These are phyloP conservation scores for Drosophila parabipectinata DNA, from an alignment of 1,140 invertebrate genomes.

Conservation along the genomic window DNA sequence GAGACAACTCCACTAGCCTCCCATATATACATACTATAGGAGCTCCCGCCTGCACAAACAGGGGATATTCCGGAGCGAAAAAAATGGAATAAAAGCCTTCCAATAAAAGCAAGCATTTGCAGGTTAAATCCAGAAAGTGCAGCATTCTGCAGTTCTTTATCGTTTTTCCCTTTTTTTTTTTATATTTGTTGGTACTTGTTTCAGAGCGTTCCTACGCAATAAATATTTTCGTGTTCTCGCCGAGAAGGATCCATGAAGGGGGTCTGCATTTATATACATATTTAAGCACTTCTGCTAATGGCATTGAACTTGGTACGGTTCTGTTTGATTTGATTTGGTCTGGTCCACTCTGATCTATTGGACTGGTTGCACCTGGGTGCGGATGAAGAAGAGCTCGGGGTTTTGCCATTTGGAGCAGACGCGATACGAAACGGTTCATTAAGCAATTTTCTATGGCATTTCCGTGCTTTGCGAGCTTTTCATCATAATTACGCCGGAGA, in stretches of 20 bases:
- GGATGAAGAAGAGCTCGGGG: constrained; percentile 21
- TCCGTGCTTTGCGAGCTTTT: constrained; percentile 56
- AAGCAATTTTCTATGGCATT: constrained; percentile 77
- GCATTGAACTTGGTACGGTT: constrained; percentile 65
- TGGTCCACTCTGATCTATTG: constrained; percentile 47
- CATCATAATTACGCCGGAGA: constrained; percentile 41
- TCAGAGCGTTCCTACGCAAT: constrained; percentile 58
- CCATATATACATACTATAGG: background rate
- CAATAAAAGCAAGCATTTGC: constrained; percentile 13
- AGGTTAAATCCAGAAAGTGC: constrained; percentile 35
- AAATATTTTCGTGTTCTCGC: constrained; percentile 52
- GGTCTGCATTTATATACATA: constrained; percentile 44
- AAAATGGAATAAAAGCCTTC: constrained; percentile 5
- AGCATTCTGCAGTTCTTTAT: constrained; percentile 26
- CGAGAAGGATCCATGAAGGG: constrained; percentile 19
- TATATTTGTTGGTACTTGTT: background rate
- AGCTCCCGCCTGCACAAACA: constrained; percentile 50
- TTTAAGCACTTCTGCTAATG: constrained; percentile 59
- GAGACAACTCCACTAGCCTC: background rate
- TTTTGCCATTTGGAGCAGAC: constrained; percentile 69
- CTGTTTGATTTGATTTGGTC: constrained; percentile 10
- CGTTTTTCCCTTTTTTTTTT: background rate
- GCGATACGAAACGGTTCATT: constrained; percentile 70
- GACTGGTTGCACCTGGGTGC: constrained; percentile 35
- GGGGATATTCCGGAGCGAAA: background rate